phyloP scores from a whole-genome alignment of 2,113 vertebrate species.

The Cettia cetti region DNA sequence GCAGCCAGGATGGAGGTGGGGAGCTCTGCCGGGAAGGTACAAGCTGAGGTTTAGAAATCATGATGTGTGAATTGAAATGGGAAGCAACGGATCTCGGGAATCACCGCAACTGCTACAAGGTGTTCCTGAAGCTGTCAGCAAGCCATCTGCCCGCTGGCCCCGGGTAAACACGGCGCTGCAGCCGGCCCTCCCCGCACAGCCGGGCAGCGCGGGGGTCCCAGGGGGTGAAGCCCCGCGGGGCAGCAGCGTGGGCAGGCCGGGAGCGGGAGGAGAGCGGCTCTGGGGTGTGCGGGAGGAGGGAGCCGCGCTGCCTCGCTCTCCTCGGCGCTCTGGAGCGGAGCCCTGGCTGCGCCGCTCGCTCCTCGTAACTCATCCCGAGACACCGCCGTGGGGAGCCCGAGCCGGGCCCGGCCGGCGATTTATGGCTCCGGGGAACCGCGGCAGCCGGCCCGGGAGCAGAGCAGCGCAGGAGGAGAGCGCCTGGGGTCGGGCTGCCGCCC shows the following conservation, averaged over 20 bases:
- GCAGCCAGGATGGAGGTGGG: neutral
- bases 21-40: conserved; percentile 40
- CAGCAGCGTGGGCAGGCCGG: neutral
- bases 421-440: neutral
- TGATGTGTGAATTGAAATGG: conserved; percentile 69
- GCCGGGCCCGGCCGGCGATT: neutral
- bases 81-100: conserved; percentile 56
- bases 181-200: neutral
- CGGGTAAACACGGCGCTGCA: neutral
- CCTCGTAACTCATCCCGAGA: conserved; percentile 38
- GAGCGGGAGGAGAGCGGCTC: neutral
- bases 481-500: neutral
- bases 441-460: neutral
- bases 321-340: neutral
- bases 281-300: rapidly evolving
- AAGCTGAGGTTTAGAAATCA: conserved; percentile 62
- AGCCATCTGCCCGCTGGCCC: conserved; percentile 42
- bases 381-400: neutral
- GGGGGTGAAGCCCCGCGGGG: rapidly evolving
- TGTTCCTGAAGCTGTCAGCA: conserved; percentile 70
- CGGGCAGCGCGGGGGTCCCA: rapidly evolving
- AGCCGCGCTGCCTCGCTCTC: rapidly evolving
- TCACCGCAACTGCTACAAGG: conserved; percentile 60
- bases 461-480: neutral
- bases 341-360: conserved; percentile 5